A percentile compares a stretch with the other conserved stretches of the same genome.
Conservation (phyloP, 2,113 vertebrate genomes). For the Passer domesticus region DNA sequence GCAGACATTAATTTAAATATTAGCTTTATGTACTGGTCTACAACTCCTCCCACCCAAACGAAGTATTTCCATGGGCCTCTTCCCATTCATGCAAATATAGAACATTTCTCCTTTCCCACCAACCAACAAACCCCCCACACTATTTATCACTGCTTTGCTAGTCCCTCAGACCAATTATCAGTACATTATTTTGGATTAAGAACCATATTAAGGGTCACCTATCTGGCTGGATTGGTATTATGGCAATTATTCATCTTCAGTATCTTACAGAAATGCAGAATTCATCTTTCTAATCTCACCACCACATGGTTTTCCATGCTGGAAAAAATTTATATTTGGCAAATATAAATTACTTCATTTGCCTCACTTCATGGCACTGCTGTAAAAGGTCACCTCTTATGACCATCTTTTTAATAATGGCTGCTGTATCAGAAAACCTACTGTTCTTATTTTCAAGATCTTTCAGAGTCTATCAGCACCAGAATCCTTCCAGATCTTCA, state of each 20-base stretch:
- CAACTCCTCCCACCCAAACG: not conserved
- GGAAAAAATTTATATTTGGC: not conserved
- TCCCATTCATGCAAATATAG: not conserved
- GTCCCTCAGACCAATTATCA: not conserved
- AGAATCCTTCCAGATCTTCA: not conserved
- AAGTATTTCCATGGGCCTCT: not conserved
- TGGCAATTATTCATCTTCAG: not conserved
- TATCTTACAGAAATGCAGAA: not conserved
- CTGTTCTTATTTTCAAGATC: not conserved
- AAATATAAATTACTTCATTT: not conserved
- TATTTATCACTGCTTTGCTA: not conserved
- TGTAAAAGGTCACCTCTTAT: not conserved
- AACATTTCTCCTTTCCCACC: not conserved
- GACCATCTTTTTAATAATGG: not conserved
- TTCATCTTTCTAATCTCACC: not conserved
- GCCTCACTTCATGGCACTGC: not conserved
- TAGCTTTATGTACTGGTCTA: not conserved
- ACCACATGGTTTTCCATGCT: not conserved
- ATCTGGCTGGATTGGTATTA: not conserved
- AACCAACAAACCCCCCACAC: not conserved
- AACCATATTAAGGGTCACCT: not conserved
- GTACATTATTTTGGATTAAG: not conserved
- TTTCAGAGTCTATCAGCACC: not conserved
- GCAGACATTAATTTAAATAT: not conserved
- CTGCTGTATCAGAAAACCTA: not conserved